phyloP scores from a whole-genome alignment of 2,797 vertebrate genomes.

The Anomalospiza imberbis region DNA sequence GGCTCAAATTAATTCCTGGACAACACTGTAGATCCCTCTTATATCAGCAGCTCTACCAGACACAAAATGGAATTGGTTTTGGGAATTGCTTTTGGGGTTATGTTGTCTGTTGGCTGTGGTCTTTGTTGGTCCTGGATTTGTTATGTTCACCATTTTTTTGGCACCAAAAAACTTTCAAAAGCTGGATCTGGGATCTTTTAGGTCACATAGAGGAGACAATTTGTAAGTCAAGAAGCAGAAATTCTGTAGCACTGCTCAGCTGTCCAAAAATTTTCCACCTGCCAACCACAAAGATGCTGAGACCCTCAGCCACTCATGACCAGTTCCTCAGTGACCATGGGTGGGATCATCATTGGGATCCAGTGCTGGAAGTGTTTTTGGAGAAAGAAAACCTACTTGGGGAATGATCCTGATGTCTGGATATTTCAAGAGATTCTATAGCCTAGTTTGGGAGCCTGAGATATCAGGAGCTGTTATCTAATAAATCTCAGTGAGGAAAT shows the following conservation, averaged over 20 bases:
- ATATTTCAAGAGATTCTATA: neutral
- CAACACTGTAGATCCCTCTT: neutral
- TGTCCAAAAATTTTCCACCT: neutral
- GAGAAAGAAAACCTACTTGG: neutral
- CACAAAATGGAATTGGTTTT: neutral
- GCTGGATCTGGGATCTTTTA: neutral
- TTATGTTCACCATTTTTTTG: accelerated
- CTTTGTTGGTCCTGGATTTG: too few relatives aligned
- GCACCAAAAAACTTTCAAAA: neutral
- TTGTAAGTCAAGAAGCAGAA: neutral
- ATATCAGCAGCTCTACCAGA: neutral
- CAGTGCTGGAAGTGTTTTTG: neutral
- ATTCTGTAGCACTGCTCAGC: neutral
- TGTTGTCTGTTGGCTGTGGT: accelerated
- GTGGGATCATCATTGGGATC: neutral
- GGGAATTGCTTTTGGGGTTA: neutral
- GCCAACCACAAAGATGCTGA: neutral
- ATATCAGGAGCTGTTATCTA: neutral
- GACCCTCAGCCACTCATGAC: neutral
- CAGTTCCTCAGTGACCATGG: neutral
- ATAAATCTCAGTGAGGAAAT: neutral
- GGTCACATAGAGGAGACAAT: neutral
- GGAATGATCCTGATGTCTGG: neutral
- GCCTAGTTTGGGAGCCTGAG: neutral
- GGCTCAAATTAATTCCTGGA: neutral